Base-by-base conservation (phyloP, 92 coral and sea anemone species). In the Phenganax stokvisi region DNA sequence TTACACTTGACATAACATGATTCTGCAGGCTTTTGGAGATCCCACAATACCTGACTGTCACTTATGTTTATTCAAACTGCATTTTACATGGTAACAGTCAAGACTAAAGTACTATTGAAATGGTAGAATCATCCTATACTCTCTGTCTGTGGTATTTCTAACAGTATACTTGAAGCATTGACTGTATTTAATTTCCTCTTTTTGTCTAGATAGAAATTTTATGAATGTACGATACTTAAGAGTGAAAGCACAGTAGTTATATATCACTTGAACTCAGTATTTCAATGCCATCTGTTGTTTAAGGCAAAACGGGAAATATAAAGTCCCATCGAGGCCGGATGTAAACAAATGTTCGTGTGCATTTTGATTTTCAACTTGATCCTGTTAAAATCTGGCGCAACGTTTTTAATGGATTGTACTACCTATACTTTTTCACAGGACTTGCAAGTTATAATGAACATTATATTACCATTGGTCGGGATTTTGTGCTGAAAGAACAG, bases 11-110 rank as follows among this genome's bases (percentile, higher is more conserved):
- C 47, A 37, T 37, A 37, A 37, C 1, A 37, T 37, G 47, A 37
- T 37, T 37, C 47, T 37, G 47, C 4, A 37, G 47, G 47, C 47
- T 37, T 64, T 20, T 44, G 12, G 70, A 64, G 70, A 20, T 64
- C 37, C 70, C 70, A 20, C 70, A 64, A 64, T 64, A 64, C 70
- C 25, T n/a, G 70, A 64, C 70, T 64, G 47, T 28, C 70, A 64
- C 31, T 20, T 64, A 64, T 64, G 20, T 64, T 37, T n/a, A 64
- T 64, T 64, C 31, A 64, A 28, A 3, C 37, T 64, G 70, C 6
- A 8, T 64, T 64, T 20, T 64, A 64, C 30, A 64, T 37, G 47
- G 47, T 37, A 37, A 37, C 37, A 64, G 3, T 64, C 25, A 64
- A 64, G 70, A 64, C 70, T 64, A 64, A 64, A 20, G n/a, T n/a